Base-by-base conservation (phyloP, 2,797 vertebrate genomes). In the Cossypha dichroa region DNA sequence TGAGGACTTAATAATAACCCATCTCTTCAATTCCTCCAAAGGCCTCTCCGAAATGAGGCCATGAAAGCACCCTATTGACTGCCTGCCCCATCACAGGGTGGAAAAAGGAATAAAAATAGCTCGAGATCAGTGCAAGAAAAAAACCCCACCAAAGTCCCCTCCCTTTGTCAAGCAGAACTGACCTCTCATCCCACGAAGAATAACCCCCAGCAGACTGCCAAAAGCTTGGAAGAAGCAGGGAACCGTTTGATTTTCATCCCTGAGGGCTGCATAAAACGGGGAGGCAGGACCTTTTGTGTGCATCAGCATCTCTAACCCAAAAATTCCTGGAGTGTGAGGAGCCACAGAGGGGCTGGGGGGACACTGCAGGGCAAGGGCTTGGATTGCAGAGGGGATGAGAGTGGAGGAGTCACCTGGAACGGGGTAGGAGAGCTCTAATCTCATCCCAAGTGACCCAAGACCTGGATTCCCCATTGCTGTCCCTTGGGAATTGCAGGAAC, bases 71-170 rank as follows among this genome's bases (percentile, higher is more conserved):
- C 93, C 88, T 73, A 52, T 93, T 63, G 95, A 88, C 90, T 52
- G 68, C 83, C 83, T 77, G 82, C 33, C 86, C 88, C 88, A 84
- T 15, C 92, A 33, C 2, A 82, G 84, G 78, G 77, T 77, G 49
- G 72, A 85, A 52, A 95, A 67, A 76, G 64, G 56, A 90, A 73
- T 56, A 85, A 85, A 96, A 96, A 95, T 97, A 95, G 48, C 83
- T 90, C 3, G 0, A 67, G 80, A 69, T n/a, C 77, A 72, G 49
- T 7, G 31, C 41, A 43, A 77, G 46, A 5, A 28, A 59, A 76
- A 73, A 66, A 60, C 1, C 0, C 12, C 79, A 64, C 56, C 72
- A 49, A 89, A 90, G 88, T 20, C 74, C 74, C 83, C 69, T 93
- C 83, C 43, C 59, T 88, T 95, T 89, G 67, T 93, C n/a, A 21